phyloP scores from a whole-genome alignment of 2,797 vertebrate genomes.

The Apogon hyalosoma region DNA sequence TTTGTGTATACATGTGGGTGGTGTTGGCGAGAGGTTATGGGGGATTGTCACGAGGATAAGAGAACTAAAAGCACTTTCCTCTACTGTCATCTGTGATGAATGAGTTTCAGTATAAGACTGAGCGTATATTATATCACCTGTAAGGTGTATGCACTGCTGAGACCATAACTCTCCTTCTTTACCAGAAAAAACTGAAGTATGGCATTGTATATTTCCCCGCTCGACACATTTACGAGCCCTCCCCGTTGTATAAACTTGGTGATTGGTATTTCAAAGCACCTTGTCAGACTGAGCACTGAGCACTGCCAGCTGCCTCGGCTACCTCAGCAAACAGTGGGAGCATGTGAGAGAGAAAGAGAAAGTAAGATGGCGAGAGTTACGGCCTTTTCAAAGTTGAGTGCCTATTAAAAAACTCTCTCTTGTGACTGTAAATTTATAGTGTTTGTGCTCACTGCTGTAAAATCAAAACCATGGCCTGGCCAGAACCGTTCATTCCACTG shows the following conservation, averaged over 20 bases:
- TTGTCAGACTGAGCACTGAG: conserved; percentile 90
- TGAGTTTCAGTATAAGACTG: conserved; percentile 88
- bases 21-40: conserved; percentile 34
- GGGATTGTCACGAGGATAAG: conserved; percentile 70
- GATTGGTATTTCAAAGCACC: conserved; percentile 97
- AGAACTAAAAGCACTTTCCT: conserved; percentile 86
- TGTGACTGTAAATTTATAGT: conserved; percentile 92
- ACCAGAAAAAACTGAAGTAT: conserved; percentile 92
- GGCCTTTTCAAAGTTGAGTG: conserved; percentile 86
- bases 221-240: conserved; percentile 95
- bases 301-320: conserved; percentile 89
- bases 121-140: conserved; percentile 96
- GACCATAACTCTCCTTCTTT: conserved; percentile 92
- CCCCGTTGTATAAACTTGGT: conserved; percentile 94
- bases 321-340: conserved; percentile 77
- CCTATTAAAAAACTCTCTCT: conserved; percentile 91
- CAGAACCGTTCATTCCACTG: conserved; percentile 68
- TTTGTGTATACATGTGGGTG: conserved; percentile 57
- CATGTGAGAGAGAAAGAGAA: conserved; percentile 37
- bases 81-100: conserved; percentile 90
- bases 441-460: conserved; percentile 95
- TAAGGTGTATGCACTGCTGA: conserved; percentile 92
- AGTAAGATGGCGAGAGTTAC: conserved; percentile 81
- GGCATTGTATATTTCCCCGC: conserved; percentile 90
- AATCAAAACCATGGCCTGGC: conserved; percentile 92